Conservation (phyloP, 2,113 vertebrate species). For the Numida meleagris region DNA sequence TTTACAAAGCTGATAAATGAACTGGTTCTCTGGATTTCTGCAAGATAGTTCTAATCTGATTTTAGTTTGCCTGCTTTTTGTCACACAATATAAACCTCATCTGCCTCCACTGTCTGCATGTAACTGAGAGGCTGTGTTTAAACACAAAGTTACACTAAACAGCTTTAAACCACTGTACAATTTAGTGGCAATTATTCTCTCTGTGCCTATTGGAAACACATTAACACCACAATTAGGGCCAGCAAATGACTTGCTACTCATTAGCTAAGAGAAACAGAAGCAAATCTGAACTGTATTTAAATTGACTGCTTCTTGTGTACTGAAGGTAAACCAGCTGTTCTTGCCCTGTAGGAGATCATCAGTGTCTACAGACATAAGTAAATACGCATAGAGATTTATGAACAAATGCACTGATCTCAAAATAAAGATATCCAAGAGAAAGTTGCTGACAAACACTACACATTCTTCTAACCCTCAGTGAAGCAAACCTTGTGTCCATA, state of each 20-base stretch:
- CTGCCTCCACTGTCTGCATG: neutral
- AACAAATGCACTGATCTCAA: neutral
- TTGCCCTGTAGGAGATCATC: neutral
- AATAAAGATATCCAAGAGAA: neutral
- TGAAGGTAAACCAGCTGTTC: conserved; percentile 44
- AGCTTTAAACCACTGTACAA: conserved; percentile 5
- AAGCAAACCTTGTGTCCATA: neutral
- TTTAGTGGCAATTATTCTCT: neutral
- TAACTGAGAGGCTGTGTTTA: neutral
- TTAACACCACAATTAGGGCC: conserved; percentile 5
- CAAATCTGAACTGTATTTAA: neutral
- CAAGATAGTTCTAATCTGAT: neutral
- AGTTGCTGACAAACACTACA: neutral
- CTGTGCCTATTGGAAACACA: conserved; percentile 27
- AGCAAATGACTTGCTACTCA: conserved; percentile 27
- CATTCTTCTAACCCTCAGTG: neutral
- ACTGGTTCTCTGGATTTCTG: neutral
- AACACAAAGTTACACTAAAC: neutral
- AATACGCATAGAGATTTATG: neutral
- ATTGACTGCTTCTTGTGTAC: neutral
- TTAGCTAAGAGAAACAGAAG: conserved; percentile 36
- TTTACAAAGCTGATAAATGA: neutral
- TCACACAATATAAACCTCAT: neutral
- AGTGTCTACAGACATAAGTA: neutral
- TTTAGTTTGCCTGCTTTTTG: neutral